phyloP scores from a whole-genome alignment of 2,113 vertebrate species.

The Equus przewalskii region DNA sequence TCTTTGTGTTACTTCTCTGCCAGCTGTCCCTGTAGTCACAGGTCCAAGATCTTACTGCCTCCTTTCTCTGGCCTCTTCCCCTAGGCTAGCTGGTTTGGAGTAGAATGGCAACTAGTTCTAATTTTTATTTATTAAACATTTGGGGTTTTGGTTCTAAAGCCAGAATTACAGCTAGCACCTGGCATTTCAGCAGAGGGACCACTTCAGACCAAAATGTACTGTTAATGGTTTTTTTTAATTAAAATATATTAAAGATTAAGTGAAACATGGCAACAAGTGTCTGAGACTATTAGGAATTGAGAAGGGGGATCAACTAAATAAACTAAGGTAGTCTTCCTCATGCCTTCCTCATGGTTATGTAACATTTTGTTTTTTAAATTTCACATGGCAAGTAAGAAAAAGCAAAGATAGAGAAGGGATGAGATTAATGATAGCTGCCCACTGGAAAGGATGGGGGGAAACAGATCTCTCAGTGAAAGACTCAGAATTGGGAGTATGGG shows the following conservation, averaged over 20 bases:
- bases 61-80: slow-evolving; percentile 7
- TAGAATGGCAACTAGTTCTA: slow-evolving; percentile 74
- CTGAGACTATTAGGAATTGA: slow-evolving; percentile 63
- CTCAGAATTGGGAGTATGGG: neutral
- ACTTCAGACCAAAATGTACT: slow-evolving; percentile 88
- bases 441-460: neutral
- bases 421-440: slow-evolving; percentile 13
- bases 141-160: slow-evolving; percentile 77
- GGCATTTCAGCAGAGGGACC: slow-evolving; percentile 86
- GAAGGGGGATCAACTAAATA: slow-evolving; percentile 69
- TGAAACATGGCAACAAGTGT: slow-evolving; percentile 86
- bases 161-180: slow-evolving; percentile 76
- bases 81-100: slow-evolving; percentile 73
- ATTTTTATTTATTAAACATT: slow-evolving; percentile 86
- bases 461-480: neutral
- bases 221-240: slow-evolving; percentile 81
- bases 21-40: neutral
- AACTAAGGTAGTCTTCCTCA: slow-evolving; percentile 66
- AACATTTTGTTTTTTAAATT: slow-evolving; percentile 31
- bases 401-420: neutral
- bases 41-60: slow-evolving; percentile 38
- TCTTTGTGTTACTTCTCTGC: slow-evolving; percentile 6
- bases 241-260: slow-evolving; percentile 88
- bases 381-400: slow-evolving; percentile 15
- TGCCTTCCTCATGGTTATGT: slow-evolving; percentile 23